Evolutionary conservation across 2,797 vertebrate genomes (phyloP), one percentile per base, ranked within the genome.

Genomic region (Protonibea diacanthus): DNA sequence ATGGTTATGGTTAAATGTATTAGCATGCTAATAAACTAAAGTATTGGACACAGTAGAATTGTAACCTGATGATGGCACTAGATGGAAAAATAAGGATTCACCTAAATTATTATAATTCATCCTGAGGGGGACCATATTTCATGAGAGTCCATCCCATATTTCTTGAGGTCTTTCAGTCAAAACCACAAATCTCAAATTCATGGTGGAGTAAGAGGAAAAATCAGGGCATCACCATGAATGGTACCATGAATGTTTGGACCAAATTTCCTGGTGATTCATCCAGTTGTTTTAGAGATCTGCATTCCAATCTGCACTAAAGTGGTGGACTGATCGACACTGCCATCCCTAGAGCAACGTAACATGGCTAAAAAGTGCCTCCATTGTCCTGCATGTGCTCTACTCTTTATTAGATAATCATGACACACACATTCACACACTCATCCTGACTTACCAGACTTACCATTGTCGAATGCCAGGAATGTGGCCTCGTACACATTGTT

Each of bases 401-500:
- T 38, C 42, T 45, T 71, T n/a, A 64, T 71, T 1, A 5, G 3
- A 65, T 63, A 56, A 76, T 59, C 69, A 82, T 21, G 47, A 80
- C 81, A 78, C 21, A 78, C 58, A 40, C 81, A 33, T 2, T 80
- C 81, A 78, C 23, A 83, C 67, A 85, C 21, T 44, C 81, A 72
- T 75, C 74, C 74, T 25, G 85, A 94, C 93, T 94, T 94, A 94
- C 93, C 92, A 11, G 92, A 92, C 96, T 92, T 95, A 99, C 98
- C 97, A 62, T 98, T 99, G 96, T 99, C 98, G 82, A 96, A 96
- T 2, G 98, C 98, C 93, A 99, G 94, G 94, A 99, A 99, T 27
- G 97, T 99, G 83, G 98, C 98, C 92, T 99, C 97, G 2, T 99
- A 99, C 85, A 99, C 91, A 38, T 99, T 99, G 94, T 97, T 97